phyloP scores from a whole-genome alignment of 1,140 invertebrate species.

The Phthorimaea operculella region DNA sequence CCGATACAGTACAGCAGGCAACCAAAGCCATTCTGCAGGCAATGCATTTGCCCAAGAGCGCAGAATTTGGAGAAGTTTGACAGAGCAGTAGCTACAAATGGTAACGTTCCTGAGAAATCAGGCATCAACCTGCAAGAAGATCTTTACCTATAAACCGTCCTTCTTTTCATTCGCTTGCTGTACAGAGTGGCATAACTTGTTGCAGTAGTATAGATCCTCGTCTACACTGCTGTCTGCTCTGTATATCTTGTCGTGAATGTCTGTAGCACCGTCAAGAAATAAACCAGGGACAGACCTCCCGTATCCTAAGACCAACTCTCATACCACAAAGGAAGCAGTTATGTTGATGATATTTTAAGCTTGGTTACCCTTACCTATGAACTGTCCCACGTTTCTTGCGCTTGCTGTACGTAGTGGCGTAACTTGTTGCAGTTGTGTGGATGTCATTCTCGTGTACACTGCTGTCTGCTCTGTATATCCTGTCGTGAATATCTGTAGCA shows the following conservation, averaged over 20 bases:
- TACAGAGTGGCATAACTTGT: conserved; percentile 38
- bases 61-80: no score
- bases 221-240: conserved; percentile 29
- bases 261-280: conserved; percentile 15
- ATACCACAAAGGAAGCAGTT: no score
- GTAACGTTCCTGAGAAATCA: no score
- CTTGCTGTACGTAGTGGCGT: conserved; percentile 39
- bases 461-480: conserved; percentile 37
- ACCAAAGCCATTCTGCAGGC: no score
- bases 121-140: no score
- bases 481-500: conserved; percentile 38
- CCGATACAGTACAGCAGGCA: no score
- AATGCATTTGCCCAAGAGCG: no score
- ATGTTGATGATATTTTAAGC: no score
- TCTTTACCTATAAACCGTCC: conserved; percentile 35
- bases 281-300: no score
- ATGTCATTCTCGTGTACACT: conserved; percentile 24
- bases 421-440: conserved; percentile 22
- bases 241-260: conserved; percentile 51
- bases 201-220: conserved; percentile 17
- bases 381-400: conserved; percentile 32
- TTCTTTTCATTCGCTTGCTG: conserved; percentile 36
- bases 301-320: no score
- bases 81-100: no score
- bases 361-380: conserved; percentile 31